Conservation (phyloP, 2,797 vertebrate species). For the Crocodylus rhombifer region DNA sequence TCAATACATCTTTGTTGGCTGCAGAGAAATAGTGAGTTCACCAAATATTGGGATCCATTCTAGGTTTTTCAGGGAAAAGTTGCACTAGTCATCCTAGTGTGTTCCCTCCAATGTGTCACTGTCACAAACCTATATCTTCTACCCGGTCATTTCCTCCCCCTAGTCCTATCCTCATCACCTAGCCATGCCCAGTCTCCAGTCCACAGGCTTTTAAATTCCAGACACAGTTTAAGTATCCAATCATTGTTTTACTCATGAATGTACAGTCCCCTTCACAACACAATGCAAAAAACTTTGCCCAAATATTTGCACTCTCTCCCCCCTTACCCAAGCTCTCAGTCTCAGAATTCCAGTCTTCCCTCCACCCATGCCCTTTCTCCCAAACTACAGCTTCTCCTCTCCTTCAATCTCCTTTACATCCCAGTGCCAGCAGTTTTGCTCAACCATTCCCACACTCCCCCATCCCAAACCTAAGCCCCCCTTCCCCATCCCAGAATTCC, state of each 20-base stretch:
- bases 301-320: neutral
- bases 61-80: neutral
- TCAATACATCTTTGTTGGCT: neutral
- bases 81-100: neutral
- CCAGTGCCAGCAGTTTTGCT: neutral
- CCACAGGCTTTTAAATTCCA: neutral
- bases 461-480: neutral
- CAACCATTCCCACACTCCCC: neutral
- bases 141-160: too few species aligned
- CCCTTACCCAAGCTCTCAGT: neutral
- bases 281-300: too few species aligned
- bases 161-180: neutral
- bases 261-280: too few species aligned
- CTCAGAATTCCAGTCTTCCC: neutral
- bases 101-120: too few species aligned
- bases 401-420: neutral
- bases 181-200: neutral
- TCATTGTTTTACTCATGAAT: too few species aligned
- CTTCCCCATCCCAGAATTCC: neutral
- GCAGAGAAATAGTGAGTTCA: neutral
- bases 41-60: neutral
- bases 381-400: neutral
- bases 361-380: neutral
- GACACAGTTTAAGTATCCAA: neutral
- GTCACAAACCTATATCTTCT: too few species aligned